A percentile compares a stretch with the other conserved stretches of the same genome.
Conservation (phyloP, 2,113 vertebrate genomes). For the Zapornia atra region DNA sequence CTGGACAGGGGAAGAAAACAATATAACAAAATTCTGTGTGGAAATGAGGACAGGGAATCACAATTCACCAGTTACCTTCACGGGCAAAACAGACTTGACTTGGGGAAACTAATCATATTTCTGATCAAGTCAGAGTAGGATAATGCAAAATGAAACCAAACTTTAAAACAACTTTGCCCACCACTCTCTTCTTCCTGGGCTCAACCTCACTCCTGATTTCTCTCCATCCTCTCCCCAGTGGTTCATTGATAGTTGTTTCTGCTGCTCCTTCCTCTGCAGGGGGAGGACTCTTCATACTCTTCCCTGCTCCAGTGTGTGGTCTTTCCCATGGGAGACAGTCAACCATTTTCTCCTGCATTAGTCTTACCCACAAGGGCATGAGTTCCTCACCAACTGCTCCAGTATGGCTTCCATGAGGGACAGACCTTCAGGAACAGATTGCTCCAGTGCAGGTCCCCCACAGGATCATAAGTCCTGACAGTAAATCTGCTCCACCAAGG, state of each 20-base stretch:
- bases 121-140: not conserved
- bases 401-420: too few relatives aligned
- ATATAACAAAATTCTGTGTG: rapidly evolving
- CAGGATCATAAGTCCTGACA: not conserved
- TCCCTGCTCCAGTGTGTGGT: rapidly evolving
- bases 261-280: not conserved
- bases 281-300: too few relatives aligned
- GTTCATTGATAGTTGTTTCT: rapidly evolving
- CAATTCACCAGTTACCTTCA: not conserved
- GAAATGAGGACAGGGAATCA: not conserved
- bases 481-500: not conserved
- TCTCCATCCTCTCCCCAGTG: not conserved
- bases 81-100: not conserved
- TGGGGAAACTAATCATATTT: not conserved
- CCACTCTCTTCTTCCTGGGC: rapidly evolving
- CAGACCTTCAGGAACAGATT: too few relatives aligned
- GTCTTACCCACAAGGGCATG: rapidly evolving
- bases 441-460: not conserved
- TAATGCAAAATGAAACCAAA: not conserved
- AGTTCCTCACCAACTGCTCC: not conserved
- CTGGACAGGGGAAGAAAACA: not conserved
- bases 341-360: rapidly evolving
- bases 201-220: not conserved
- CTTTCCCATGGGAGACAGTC: too few relatives aligned
- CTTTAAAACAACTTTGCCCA: rapidly evolving